Percentiles rank a stretch among this genome's conserved stretches.
These are phyloP conservation scores for Caenorhabditis doughertyi DNA, from an alignment of 2,888 invertebrate genomes.

Conservation along the genomic window DNA sequence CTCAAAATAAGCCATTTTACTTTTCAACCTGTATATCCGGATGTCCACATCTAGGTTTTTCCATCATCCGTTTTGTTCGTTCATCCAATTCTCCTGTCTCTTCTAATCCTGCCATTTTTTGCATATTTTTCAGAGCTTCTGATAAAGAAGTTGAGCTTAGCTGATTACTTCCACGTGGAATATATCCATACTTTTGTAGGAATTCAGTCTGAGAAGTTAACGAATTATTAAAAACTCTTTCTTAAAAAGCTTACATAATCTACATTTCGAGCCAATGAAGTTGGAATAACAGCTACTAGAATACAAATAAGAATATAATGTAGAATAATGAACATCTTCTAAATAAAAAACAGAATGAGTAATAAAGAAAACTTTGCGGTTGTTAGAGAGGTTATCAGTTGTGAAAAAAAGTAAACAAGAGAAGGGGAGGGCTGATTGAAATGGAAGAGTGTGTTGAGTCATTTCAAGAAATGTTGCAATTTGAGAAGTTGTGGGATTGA, in stretches of 20 bases:
- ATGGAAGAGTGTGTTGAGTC: constrained; percentile 45
- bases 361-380: constrained; percentile 9
- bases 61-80: constrained; percentile 59
- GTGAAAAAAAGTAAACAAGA: constrained; percentile 29
- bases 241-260: constrained; percentile 39
- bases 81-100: constrained; percentile 64
- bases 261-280: constrained; percentile 13
- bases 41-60: constrained; percentile 59
- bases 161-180: constrained; percentile 52
- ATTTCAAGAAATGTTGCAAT: constrained; percentile 14
- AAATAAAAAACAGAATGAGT: constrained; percentile 23
- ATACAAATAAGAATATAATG: constrained; percentile 4
- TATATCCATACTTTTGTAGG: constrained; percentile 53
- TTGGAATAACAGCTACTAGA: background rate
- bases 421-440: constrained; percentile 22
- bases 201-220: constrained; percentile 41
- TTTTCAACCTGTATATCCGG: constrained; percentile 41
- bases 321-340: constrained; percentile 32
- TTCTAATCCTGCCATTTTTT: constrained; percentile 60
- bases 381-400: constrained; percentile 38
- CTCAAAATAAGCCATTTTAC: background rate
- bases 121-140: constrained; percentile 58
- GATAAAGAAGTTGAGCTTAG: constrained; percentile 24
- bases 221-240: background rate
- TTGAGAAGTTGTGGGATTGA: background rate